phyloP scores from a whole-genome alignment of 2,113 vertebrate species.

The Tyrannus savana region DNA sequence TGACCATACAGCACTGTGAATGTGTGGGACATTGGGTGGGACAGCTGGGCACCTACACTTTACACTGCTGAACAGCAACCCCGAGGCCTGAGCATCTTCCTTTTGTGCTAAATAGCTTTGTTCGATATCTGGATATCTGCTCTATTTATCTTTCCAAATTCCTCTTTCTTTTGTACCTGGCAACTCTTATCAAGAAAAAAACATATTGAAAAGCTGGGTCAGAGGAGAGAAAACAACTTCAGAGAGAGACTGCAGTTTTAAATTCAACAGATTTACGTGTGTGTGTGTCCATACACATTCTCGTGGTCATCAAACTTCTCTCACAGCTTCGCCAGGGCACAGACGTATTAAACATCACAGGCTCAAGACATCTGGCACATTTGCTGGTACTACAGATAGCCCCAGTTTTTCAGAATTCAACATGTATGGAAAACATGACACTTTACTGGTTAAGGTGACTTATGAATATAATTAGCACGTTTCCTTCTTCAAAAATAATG shows the following conservation, averaged over 20 bases:
- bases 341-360: not conserved
- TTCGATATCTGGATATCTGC: not conserved
- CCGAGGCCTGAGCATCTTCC: rapidly evolving
- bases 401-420: not conserved
- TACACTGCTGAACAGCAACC: not conserved
- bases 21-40: not conserved
- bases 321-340: not conserved
- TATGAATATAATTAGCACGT: not conserved
- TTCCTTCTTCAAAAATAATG: not conserved
- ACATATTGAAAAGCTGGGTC: not conserved
- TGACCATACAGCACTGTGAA: rapidly evolving
- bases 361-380: not conserved
- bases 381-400: not conserved
- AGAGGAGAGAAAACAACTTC: not conserved
- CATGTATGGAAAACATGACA: not conserved
- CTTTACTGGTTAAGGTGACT: not conserved
- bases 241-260: not conserved
- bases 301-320: not conserved
- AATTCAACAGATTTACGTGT: rapidly evolving
- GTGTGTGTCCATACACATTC: not conserved
- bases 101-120: not conserved
- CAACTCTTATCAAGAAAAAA: not conserved
- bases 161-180: not conserved
- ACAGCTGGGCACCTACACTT: not conserved
- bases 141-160: not conserved